Evolutionary conservation across 30 jellyfish, hydroid and myxozoan genomes (phyloP), one percentile per base, ranked within the genome.

Genomic region (Sanderia malayensis): DNA sequence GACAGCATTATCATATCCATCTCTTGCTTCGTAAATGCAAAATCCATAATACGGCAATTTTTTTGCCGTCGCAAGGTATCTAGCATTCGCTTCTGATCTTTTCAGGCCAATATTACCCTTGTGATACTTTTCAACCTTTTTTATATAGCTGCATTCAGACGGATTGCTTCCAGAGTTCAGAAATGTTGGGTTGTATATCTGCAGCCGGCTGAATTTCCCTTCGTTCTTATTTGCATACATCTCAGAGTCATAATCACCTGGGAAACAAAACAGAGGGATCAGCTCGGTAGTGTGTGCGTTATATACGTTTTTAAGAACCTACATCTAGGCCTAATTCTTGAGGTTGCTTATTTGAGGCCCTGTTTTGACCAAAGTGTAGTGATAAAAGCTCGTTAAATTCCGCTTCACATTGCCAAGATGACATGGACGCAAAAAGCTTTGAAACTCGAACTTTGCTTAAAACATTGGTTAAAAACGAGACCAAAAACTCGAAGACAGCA

Each of bases 151-250:
- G 2, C 84, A 37, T 25, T 80, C 74, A 2, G 70, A 6, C 6
- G 82, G 81, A 49, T 45, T 68, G 57, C 58, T 61, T 11, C 93
- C 80, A 0, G 75, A 70, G 80, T 71, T 70, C 22, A 80, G 45
- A 45, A 19, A 62, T 0, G 93, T 67, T 22, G 93, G 93, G 72
- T 53, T 46, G 61, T 24, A 68, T 18, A 80, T 37, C n/a, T 76
- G 79, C n/a, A 44, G 33, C 31, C 45, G 52, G 52, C 52, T 37
- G 52, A 37, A 4, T 6, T 37, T 37, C 52, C 52, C 52, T 4
- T 4, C 10, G 13, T 37, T 37, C 13, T 37, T 13, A 37, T 37
- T 37, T 6, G 6, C 52, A 13, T 37, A 37, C 10, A 37, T 37
- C 13, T 37, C 52, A 37, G 52, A 4, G 55, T 45, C 46, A 25